phyloP scores from a whole-genome alignment of 2,888 invertebrate species.

The Rhingia rostrata region DNA sequence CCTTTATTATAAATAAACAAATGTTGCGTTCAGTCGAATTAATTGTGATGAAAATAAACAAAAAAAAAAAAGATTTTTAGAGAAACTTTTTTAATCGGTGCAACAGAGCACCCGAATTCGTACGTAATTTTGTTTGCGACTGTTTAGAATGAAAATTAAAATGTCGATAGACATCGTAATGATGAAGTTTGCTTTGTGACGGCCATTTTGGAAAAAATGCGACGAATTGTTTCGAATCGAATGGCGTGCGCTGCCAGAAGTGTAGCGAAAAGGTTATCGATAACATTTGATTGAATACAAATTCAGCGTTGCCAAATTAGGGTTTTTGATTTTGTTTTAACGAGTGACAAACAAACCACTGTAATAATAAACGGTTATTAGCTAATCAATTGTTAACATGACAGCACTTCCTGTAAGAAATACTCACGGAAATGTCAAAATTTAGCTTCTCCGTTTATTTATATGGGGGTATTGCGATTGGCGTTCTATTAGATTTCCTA shows the following conservation, averaged over 20 bases:
- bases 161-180: conserved; percentile 66
- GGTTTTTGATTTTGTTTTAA: no score
- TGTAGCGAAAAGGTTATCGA: conserved; percentile 61
- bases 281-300: conserved; percentile 18
- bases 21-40: conserved; percentile 63
- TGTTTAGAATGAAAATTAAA: conserved; percentile 74
- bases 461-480: no score
- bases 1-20: conserved; percentile 73
- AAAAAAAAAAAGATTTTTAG: conserved; percentile 57
- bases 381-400: no score
- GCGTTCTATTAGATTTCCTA: no score
- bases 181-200: conserved; percentile 62
- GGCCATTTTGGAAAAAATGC: conserved; percentile 67
- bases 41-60: conserved; percentile 43
- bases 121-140: conserved; percentile 74
- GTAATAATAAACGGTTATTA: no score
- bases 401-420: no score
- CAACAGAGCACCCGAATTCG: conserved; percentile 72
- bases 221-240: conserved; percentile 64
- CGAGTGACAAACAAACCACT: no score
- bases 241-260: conserved; percentile 46
- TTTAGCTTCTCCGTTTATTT: no score
- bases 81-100: conserved; percentile 65
- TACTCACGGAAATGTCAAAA: no score
- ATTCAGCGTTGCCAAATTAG: no score